A percentile compares a stretch with the other conserved stretches of the same genome.
phyloP scores from a whole-genome alignment of 2,797 vertebrate species.

The Cottoperca gobio region DNA sequence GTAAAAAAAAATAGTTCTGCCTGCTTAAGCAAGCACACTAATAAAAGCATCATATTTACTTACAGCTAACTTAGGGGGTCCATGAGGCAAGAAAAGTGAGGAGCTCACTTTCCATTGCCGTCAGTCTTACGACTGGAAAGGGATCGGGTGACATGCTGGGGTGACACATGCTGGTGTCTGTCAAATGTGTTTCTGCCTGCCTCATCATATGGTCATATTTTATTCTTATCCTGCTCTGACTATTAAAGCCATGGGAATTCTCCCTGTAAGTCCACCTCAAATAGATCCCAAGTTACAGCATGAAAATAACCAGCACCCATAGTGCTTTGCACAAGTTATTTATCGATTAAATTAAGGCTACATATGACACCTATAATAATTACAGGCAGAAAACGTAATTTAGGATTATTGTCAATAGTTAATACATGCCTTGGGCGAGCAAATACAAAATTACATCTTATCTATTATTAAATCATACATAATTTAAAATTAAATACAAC shows the following conservation, averaged over 20 bases:
- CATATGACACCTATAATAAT: not conserved
- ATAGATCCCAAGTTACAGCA: conserved; percentile 56
- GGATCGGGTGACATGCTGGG: conserved; percentile 89
- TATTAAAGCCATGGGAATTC: conserved; percentile 72
- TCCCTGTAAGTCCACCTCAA: conserved; percentile 65
- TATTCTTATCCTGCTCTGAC: conserved; percentile 77
- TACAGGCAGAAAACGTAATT: conserved; percentile 9
- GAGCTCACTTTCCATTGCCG: conserved; percentile 85
- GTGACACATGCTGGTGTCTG: conserved; percentile 93
- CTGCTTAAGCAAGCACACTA: conserved; percentile 73
- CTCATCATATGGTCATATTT: conserved; percentile 86
- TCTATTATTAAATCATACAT: conserved; percentile 11
- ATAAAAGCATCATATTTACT: conserved; percentile 83
- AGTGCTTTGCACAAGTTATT: conserved; percentile 43
- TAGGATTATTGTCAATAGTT: not conserved
- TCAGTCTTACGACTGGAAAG: conserved; percentile 82
- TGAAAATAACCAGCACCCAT: conserved; percentile 63
- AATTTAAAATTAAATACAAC: not conserved
- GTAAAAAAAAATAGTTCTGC: conserved; percentile 27
- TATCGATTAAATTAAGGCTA: conserved; percentile 7
- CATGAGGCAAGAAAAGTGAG: conserved; percentile 82
- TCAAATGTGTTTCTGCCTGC: conserved; percentile 91
- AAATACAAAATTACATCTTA: not conserved
- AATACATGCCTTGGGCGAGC: not conserved
- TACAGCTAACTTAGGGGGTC: conserved; percentile 79